Evolutionary conservation across 2,888 invertebrate species (phyloP).

Genomic region (Eupithecia abbreviata): DNA sequence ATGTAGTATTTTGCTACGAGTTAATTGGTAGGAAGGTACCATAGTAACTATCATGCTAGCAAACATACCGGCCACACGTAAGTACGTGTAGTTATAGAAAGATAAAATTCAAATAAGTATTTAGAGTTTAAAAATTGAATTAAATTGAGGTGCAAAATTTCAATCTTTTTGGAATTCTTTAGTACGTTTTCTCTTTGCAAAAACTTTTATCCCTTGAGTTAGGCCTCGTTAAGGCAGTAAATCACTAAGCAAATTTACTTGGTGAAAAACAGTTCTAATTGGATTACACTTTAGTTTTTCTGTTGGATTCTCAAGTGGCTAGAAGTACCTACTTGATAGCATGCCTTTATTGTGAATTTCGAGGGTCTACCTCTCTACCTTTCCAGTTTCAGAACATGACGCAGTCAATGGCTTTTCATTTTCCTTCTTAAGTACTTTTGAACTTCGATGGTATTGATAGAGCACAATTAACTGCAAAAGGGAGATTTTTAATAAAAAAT

Average conservation of each 20-base stretch:
- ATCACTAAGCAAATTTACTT: constrained; percentile 11
- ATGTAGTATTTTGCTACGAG: too few species aligned
- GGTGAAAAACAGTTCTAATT: background rate
- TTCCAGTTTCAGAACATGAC: background rate
- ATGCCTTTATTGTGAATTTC: background rate
- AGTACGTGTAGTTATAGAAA: too few species aligned
- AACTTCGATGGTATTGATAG: constrained; percentile 1
- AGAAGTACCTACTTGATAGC: background rate
- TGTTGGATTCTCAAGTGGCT: background rate
- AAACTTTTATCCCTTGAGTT: background rate
- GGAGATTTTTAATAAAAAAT: background rate
- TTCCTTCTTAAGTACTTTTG: background rate
- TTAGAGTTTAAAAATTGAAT: background rate
- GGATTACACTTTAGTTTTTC: constrained; percentile 2
- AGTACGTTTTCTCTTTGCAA: background rate
- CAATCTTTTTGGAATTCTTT: background rate
- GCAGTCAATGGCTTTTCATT: background rate
- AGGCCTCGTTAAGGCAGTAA: background rate
- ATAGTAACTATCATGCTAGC: too few species aligned
- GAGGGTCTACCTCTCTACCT: background rate
- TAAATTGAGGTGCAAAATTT: background rate
- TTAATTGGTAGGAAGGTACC: too few species aligned
- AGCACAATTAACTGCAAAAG: background rate
- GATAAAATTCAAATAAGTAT: background rate
- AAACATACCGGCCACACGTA: too few species aligned